Percentiles rank a stretch among this genome's conserved stretches.
Conservation (phyloP, 2,888 invertebrate genomes). For the Bembecia ichneumoniformis region DNA sequence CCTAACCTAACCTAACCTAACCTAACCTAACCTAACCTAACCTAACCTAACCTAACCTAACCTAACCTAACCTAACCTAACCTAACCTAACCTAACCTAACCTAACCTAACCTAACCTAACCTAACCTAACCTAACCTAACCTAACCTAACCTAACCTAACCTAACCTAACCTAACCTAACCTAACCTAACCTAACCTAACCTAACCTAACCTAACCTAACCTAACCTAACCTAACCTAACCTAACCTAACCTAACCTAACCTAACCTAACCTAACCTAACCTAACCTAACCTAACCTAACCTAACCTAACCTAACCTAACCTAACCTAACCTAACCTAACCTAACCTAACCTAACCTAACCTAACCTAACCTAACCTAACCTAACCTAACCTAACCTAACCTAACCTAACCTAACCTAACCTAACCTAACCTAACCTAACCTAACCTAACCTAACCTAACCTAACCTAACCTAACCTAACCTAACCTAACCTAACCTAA, state of each 20-base stretch:
- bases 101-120: slow-evolving; percentile 3
- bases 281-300: slow-evolving; percentile 3
- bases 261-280: slow-evolving; percentile 3
- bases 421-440: slow-evolving; percentile 2
- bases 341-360: slow-evolving; percentile 2
- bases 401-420: slow-evolving; percentile 2
- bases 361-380: slow-evolving; percentile 3
- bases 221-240: slow-evolving; percentile 3
- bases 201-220: slow-evolving; percentile 3
- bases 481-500: slow-evolving; percentile 6
- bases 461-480: slow-evolving; percentile 7
- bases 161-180: slow-evolving; percentile 2
- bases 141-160: slow-evolving; percentile 3
- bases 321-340: slow-evolving; percentile 2
- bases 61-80: slow-evolving; percentile 2
- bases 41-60: slow-evolving; percentile 1
- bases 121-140: slow-evolving; percentile 2
- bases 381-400: slow-evolving; percentile 3
- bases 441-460: slow-evolving; percentile 5
- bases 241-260: slow-evolving; percentile 3
- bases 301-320: slow-evolving; percentile 3
- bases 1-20: slow-evolving; percentile 1
- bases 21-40: slow-evolving; percentile 1
- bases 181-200: slow-evolving; percentile 2
- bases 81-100: slow-evolving; percentile 3